A percentile compares a stretch with the other conserved stretches of the same genome.
These are phyloP conservation scores for Nomada ferruginata DNA, from an alignment of 2,888 invertebrate species.

Conservation along the genomic window DNA sequence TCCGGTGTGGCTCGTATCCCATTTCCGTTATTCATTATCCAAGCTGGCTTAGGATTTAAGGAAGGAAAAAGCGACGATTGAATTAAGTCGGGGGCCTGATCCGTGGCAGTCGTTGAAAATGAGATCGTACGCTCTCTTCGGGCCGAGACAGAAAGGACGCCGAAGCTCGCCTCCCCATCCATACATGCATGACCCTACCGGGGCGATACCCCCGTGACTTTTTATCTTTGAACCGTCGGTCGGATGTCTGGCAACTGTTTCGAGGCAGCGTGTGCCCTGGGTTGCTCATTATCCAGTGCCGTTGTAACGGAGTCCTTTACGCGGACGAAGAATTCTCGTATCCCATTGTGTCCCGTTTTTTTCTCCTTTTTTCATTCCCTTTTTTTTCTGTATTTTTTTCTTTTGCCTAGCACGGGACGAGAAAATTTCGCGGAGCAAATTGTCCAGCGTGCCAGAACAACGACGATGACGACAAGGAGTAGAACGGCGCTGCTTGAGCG, in stretches of 20 bases:
- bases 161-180: constrained; percentile 51
- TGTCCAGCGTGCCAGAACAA: neutral
- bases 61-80: constrained; percentile 57
- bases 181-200: constrained; percentile 68
- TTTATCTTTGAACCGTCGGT: constrained; percentile 46
- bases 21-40: constrained; percentile 60
- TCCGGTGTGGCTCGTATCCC: constrained; percentile 32
- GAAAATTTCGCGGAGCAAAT: constrained; percentile 47
- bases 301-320: constrained; percentile 34
- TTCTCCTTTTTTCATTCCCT: too few relatives aligned
- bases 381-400: too few relatives aligned
- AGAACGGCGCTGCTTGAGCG: neutral
- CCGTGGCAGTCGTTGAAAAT: constrained; percentile 23
- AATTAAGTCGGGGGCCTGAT: constrained; percentile 56
- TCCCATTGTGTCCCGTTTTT: constrained; percentile 40
- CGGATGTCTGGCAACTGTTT: constrained; percentile 24
- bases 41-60: constrained; percentile 58
- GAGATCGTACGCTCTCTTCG: neutral
- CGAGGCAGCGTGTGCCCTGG: constrained; percentile 19
- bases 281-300: constrained; percentile 57
- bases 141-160: constrained; percentile 1
- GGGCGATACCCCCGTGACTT: constrained; percentile 51
- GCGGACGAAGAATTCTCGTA: constrained; percentile 21
- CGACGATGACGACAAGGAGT: constrained; percentile 25
- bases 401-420: constrained; percentile 2